Conservation (phyloP, 2,888 invertebrate genomes). For the Heliothis peltigera region DNA sequence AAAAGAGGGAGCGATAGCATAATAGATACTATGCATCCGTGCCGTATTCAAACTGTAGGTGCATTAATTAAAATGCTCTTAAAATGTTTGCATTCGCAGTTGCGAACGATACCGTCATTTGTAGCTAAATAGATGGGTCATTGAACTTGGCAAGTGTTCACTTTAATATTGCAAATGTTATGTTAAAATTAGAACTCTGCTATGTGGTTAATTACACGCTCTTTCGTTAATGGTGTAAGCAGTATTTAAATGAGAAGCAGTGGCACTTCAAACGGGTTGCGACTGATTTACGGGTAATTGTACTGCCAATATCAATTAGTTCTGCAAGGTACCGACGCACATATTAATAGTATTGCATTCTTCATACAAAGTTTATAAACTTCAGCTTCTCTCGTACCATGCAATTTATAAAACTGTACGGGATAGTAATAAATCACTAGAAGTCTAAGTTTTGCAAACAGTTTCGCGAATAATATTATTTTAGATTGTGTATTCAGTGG, state of each 20-base stretch:
- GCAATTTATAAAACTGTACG: not conserved
- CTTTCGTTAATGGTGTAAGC: not conserved
- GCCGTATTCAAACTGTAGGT: slow-evolving; percentile 16
- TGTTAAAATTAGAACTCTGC: slow-evolving; percentile 15
- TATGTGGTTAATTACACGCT: not conserved
- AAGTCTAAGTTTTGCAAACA: not conserved
- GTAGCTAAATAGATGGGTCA: slow-evolving; percentile 11
- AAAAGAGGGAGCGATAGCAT: slow-evolving; percentile 12
- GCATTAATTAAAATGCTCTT: slow-evolving; percentile 25
- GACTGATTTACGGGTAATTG: not conserved
- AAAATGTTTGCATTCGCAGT: slow-evolving; percentile 8
- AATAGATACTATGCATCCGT: slow-evolving; percentile 22
- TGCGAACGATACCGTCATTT: not conserved
- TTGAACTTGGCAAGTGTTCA: slow-evolving; percentile 42
- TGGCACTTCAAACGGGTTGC: slow-evolving; percentile 1
- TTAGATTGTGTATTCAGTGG: not conserved
- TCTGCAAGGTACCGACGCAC: not conserved
- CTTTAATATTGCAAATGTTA: slow-evolving; percentile 20
- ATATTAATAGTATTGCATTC: not conserved
- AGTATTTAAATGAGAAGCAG: not conserved
- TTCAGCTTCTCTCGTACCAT: not conserved
- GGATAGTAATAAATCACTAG: not conserved
- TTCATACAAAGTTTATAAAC: not conserved
- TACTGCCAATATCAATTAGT: not conserved
- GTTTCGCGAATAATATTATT: not conserved